A percentile compares a stretch with the other conserved stretches of the same genome.
Conservation (phyloP, 2,797 vertebrate species). For the Pygocentrus nattereri region DNA sequence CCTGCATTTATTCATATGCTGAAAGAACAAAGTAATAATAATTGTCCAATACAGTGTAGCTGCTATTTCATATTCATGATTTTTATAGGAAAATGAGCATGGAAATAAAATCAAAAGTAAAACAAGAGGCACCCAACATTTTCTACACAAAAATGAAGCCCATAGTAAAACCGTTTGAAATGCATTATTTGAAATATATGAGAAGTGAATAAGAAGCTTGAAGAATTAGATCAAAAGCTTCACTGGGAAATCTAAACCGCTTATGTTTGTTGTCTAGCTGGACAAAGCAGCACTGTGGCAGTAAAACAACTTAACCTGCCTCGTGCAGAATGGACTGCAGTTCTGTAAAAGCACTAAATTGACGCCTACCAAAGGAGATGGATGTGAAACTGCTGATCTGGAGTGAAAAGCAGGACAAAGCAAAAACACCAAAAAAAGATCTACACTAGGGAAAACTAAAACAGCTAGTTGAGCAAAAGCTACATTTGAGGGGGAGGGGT, state of each 20-base stretch:
- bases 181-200: background rate
- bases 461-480: slow-evolving; percentile 11
- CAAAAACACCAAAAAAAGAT: background rate
- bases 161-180: slow-evolving; percentile 56
- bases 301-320: background rate
- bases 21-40: slow-evolving; percentile 46
- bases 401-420: slow-evolving; percentile 60
- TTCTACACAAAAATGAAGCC: slow-evolving; percentile 4
- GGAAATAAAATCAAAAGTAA: slow-evolving; percentile 22
- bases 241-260: background rate
- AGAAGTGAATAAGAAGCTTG: background rate
- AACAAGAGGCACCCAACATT: slow-evolving; percentile 42
- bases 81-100: background rate
- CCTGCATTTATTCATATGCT: slow-evolving; percentile 30
- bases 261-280: background rate
- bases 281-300: background rate
- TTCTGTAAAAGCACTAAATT: background rate
- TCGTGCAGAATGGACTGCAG: background rate
- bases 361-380: background rate
- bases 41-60: slow-evolving; percentile 50
- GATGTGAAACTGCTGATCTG: background rate
- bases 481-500: background rate
- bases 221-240: background rate
- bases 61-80: slow-evolving; percentile 54
- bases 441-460: background rate